These are phyloP conservation scores for Okamejei kenojei DNA, from an alignment of 2,797 vertebrate genomes.

Conservation along the genomic window DNA sequence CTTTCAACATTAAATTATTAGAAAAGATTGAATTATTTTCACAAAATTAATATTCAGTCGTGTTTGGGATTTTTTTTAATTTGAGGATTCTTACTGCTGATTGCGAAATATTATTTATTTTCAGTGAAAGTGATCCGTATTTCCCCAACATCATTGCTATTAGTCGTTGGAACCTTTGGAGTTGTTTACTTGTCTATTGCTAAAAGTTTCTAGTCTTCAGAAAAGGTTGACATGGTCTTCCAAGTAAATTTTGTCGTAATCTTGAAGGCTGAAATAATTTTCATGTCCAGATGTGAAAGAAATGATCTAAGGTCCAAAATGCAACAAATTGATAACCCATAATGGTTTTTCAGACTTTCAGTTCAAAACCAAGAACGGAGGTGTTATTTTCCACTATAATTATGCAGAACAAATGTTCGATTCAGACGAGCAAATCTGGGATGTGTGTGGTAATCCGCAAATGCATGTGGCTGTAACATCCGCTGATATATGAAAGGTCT, in stretches of 20 bases:
- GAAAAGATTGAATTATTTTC: not conserved
- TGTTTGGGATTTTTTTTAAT: not conserved
- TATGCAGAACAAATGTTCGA: not conserved
- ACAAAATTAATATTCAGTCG: not conserved
- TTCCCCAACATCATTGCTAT: not conserved
- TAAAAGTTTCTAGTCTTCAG: not conserved
- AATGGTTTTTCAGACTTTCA: not conserved
- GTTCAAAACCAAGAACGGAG: not conserved
- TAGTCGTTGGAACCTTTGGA: not conserved
- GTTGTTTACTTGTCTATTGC: not conserved
- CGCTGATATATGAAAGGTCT: not conserved
- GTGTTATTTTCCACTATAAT: not conserved
- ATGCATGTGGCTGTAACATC: not conserved
- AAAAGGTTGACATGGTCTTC: not conserved
- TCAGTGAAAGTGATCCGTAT: not conserved
- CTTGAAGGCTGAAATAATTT: not conserved
- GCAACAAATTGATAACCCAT: not conserved
- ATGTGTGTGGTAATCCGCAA: not conserved
- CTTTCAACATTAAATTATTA: not conserved
- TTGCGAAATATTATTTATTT: not conserved
- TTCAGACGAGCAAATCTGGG: not conserved
- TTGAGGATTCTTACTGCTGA: not conserved
- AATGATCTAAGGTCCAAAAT: not conserved
- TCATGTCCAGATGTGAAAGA: too few relatives aligned
- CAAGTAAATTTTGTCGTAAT: not conserved